phyloP scores from a whole-genome alignment of 2,888 invertebrate species.

The Gasteruption jaculator region DNA sequence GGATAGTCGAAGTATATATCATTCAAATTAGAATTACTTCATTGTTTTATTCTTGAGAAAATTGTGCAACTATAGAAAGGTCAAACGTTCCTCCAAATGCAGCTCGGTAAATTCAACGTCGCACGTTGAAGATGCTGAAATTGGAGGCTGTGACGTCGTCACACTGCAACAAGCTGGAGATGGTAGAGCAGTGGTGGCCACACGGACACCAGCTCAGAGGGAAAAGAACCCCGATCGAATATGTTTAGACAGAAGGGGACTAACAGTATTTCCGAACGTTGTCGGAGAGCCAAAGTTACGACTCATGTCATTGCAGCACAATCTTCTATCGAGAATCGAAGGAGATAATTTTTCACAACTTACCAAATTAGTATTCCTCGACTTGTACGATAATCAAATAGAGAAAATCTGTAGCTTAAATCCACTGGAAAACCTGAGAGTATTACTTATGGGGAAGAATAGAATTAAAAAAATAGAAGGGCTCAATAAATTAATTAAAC shows the following conservation, averaged over 20 bases:
- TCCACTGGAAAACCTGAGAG: constrained; percentile 73
- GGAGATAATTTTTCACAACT: constrained; percentile 58
- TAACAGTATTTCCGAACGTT: constrained; percentile 78
- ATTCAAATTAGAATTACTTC: no score
- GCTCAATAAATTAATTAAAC: constrained; percentile 64
- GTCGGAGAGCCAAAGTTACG: constrained; percentile 77
- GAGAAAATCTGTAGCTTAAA: constrained; percentile 79
- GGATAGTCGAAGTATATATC: no score
- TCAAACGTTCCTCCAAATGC: neutral
- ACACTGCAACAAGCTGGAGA: constrained; percentile 57
- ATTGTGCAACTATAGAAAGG: no score
- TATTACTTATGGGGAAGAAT: constrained; percentile 88
- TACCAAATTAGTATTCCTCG: constrained; percentile 82
- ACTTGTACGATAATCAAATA: constrained; percentile 92
- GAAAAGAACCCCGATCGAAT: constrained; percentile 84
- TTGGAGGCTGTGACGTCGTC: constrained; percentile 41
- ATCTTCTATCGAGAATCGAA: constrained; percentile 74
- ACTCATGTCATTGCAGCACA: constrained; percentile 87
- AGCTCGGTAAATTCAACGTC: constrained; percentile 34
- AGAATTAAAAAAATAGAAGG: constrained; percentile 78
- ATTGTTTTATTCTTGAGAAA: no score
- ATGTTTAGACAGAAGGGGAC: constrained; percentile 78
- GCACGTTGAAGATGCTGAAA: constrained; percentile 40
- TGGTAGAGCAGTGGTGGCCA: constrained; percentile 66
- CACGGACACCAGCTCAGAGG: constrained; percentile 70